These are phyloP conservation scores for Megaceryle torquata DNA, from an alignment of 2,113 vertebrate genomes.

Conservation along the genomic window DNA sequence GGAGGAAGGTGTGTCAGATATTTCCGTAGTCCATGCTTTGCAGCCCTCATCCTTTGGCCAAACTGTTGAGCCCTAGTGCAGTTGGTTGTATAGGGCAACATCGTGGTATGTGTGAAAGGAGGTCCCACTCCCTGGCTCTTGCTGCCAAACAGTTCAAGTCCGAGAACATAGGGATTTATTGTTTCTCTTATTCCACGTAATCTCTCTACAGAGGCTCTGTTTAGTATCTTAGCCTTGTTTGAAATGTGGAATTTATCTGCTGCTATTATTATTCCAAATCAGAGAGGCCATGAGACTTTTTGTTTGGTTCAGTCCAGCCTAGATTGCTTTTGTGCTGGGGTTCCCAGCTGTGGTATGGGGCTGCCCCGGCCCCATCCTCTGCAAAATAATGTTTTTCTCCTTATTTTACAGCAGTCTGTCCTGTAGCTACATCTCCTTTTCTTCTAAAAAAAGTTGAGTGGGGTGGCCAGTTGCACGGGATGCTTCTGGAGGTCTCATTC, in stretches of 20 bases:
- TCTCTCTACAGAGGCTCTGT: constrained; percentile 9
- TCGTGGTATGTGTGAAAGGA: not conserved
- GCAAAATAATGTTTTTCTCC: not conserved
- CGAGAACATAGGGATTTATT: constrained; percentile 12
- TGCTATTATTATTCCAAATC: constrained; percentile 34
- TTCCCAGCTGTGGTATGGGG: not conserved
- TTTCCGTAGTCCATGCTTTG: not conserved
- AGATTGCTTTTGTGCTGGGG: not conserved
- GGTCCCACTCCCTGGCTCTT: not conserved
- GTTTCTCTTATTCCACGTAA: not conserved
- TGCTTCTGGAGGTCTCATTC: not conserved
- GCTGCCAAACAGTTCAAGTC: not conserved
- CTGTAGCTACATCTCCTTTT: not conserved
- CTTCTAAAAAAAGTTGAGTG: not conserved
- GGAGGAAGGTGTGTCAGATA: not conserved
- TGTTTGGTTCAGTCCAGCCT: not conserved
- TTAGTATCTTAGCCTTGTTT: constrained; percentile 32
- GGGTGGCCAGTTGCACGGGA: not conserved
- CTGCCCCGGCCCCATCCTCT: not conserved
- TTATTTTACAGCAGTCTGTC: not conserved
- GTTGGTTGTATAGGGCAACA: not conserved
- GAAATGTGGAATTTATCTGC: constrained; percentile 41
- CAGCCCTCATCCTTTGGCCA: not conserved
- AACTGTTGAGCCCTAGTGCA: not conserved
- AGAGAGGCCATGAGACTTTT: not conserved